These are phyloP conservation scores for Aleiodes sp. DNA, from an alignment of 1,140 invertebrate species.

Conservation along the genomic window DNA sequence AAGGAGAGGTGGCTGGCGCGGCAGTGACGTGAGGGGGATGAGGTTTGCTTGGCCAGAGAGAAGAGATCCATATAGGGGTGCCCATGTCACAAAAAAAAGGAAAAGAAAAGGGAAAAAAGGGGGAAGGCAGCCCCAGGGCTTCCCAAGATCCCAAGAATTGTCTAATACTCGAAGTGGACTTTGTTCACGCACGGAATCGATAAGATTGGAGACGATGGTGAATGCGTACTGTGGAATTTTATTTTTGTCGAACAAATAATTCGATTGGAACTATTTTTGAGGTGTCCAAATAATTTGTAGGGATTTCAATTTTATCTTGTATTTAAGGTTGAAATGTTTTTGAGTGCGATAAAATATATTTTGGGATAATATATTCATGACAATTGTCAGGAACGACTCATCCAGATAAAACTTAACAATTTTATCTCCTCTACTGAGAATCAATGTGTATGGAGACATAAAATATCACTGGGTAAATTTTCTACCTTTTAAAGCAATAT, in stretches of 20 bases:
- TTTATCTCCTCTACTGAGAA: background rate
- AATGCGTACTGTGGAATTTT: too few species aligned
- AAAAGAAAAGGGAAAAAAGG: conserved; percentile 29
- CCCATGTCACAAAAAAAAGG: conserved; percentile 12
- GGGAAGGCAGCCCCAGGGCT: conserved; percentile 50
- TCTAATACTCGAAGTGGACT: conserved; percentile 39
- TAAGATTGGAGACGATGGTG: too few species aligned
- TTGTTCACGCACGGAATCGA: background rate
- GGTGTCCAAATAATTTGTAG: too few species aligned
- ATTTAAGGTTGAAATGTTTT: too few species aligned
- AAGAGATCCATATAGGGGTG: conserved; percentile 34
- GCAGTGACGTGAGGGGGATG: conserved; percentile 7
- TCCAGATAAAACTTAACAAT: background rate
- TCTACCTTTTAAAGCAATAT: background rate
- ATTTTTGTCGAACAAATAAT: too few species aligned
- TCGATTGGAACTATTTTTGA: too few species aligned
- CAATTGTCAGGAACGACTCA: too few species aligned
- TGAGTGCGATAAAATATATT: too few species aligned
- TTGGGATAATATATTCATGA: too few species aligned
- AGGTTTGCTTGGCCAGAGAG: conserved; percentile 20
- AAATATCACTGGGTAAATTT: background rate
- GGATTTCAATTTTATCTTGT: too few species aligned
- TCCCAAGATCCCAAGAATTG: conserved; percentile 30
- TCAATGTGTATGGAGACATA: background rate
- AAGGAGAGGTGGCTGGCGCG: conserved; percentile 12